Conservation (phyloP, 2,113 vertebrate genomes). For the Phaetusa simplex region DNA sequence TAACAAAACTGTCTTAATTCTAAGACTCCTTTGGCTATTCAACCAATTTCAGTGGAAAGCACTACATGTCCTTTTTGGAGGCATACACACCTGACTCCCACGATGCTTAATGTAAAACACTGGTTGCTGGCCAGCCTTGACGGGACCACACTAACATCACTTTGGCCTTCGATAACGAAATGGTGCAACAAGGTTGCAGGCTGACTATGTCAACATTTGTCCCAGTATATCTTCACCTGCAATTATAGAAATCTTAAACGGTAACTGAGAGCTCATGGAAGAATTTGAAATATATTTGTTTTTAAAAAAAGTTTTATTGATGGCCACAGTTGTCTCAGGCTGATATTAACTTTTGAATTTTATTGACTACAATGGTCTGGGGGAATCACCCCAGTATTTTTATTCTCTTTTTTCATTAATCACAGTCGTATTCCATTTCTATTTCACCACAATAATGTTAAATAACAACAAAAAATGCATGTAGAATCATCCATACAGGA, state of each 20-base stretch:
- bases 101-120: not conserved
- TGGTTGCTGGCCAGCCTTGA: not conserved
- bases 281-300: not conserved
- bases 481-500: not conserved
- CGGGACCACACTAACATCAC: not conserved
- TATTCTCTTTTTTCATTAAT: not conserved
- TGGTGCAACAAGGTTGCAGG: not conserved
- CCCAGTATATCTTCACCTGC: not conserved
- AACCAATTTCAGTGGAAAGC: not conserved
- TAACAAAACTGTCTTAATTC: not conserved
- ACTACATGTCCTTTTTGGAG: not conserved
- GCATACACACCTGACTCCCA: not conserved
- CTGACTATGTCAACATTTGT: not conserved
- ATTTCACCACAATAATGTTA: not conserved
- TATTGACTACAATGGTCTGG: not conserved
- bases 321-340: not conserved
- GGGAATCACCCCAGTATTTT: not conserved
- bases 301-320: not conserved
- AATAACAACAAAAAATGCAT: not conserved
- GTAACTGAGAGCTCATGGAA: not conserved
- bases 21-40: not conserved
- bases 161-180: not conserved
- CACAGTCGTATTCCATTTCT: not conserved
- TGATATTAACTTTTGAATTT: not conserved
- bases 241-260: not conserved